Percentiles rank a stretch among this genome's conserved stretches.
Conservation (phyloP, 2,888 invertebrate species). For the Phoronis australis region DNA sequence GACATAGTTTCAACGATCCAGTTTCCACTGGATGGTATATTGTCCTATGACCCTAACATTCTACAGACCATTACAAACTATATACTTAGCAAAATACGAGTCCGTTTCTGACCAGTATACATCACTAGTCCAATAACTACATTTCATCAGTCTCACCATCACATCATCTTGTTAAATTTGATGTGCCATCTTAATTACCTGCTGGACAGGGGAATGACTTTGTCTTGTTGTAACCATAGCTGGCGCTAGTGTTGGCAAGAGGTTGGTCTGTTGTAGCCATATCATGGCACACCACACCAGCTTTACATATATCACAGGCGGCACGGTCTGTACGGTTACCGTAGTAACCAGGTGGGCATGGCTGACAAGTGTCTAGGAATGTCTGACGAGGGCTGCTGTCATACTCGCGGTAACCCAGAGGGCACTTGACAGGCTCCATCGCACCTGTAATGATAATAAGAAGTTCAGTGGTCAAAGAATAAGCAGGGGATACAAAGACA, state of each 20-base stretch:
- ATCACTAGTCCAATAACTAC: no score
- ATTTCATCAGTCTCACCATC: no score
- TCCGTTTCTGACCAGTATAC: no score
- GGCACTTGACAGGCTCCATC: slow-evolving; percentile 43
- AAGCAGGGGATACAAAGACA: no score
- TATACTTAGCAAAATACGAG: no score
- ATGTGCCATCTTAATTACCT: no score
- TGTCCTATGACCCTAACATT: no score
- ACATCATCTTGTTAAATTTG: no score
- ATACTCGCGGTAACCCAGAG: slow-evolving; percentile 42
- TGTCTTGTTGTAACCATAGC: slow-evolving; percentile 34
- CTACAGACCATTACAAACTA: no score
- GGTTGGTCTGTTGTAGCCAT: slow-evolving; percentile 40
- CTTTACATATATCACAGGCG: slow-evolving; percentile 38
- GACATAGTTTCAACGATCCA: no score
- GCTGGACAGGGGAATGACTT: slow-evolving; percentile 42
- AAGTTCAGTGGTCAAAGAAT: no score
- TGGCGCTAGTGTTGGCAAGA: slow-evolving; percentile 28
- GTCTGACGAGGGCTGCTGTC: slow-evolving; percentile 33
- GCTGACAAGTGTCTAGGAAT: slow-evolving; percentile 43
- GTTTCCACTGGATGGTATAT: no score
- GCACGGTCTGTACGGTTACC: slow-evolving; percentile 35
- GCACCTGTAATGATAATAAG: slow-evolving; percentile 38
- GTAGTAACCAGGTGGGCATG: slow-evolving; percentile 41
- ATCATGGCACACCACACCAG: slow-evolving; percentile 44